phyloP scores from a whole-genome alignment of 2,113 vertebrate genomes.

The Xiphias gladius region DNA sequence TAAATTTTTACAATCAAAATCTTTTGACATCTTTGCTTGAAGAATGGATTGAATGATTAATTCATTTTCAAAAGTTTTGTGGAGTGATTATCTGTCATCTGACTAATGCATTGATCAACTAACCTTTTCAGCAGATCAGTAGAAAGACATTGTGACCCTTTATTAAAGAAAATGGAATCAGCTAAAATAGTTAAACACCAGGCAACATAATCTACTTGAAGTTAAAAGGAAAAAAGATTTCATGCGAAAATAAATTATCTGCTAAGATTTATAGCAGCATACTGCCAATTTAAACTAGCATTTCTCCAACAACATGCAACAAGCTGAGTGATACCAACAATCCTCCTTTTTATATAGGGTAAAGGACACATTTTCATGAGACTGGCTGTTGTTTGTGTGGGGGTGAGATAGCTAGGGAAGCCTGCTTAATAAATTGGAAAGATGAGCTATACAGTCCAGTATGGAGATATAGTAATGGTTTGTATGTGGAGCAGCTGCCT shows the following conservation, averaged over 20 bases:
- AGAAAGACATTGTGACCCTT: not conserved
- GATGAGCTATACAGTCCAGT: slow-evolving; percentile 43
- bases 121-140: not conserved
- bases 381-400: slow-evolving; percentile 14
- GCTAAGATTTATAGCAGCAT: not conserved
- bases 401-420: not conserved
- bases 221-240: too few species aligned
- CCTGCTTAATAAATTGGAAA: slow-evolving; percentile 47
- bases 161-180: not conserved
- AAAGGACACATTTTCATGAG: slow-evolving; percentile 18
- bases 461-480: slow-evolving; percentile 57
- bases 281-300: too few species aligned
- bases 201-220: too few species aligned
- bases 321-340: slow-evolving; percentile 20
- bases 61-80: too few species aligned
- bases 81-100: not conserved
- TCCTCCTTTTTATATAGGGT: slow-evolving; percentile 1
- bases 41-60: too few species aligned
- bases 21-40: too few species aligned
- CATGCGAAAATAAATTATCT: too few species aligned
- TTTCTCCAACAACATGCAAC: not conserved
- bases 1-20: too few species aligned
- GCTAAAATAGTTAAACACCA: not conserved
- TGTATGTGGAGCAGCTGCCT: slow-evolving; percentile 47
- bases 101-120: not conserved